These are phyloP conservation scores for Caloenas nicobarica DNA, from an alignment of 2,113 vertebrate species.

Conservation along the genomic window DNA sequence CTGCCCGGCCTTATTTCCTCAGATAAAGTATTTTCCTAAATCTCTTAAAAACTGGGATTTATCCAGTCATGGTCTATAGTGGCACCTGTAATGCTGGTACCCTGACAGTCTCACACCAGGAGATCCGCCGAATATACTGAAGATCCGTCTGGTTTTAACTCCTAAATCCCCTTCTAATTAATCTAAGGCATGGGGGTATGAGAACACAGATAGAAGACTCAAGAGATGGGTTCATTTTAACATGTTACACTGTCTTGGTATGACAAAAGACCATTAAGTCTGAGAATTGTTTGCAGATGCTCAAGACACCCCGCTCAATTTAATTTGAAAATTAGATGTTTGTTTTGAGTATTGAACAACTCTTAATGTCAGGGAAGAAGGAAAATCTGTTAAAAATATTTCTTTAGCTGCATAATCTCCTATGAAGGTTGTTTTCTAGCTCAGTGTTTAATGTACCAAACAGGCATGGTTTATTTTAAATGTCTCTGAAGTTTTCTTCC, in stretches of 20 bases:
- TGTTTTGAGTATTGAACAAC: background rate
- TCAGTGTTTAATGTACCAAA: background rate
- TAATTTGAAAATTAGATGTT: background rate
- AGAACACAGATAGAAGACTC: background rate
- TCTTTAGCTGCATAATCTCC: background rate
- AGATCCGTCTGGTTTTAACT: background rate
- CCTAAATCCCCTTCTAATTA: background rate
- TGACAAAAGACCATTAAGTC: background rate
- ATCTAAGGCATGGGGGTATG: background rate
- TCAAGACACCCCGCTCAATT: background rate
- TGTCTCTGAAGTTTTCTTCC: background rate
- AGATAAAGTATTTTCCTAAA: background rate
- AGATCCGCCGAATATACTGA: background rate
- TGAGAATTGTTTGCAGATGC: background rate
- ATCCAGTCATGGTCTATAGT: background rate
- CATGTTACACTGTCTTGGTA: fast-evolving
- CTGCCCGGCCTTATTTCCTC: background rate
- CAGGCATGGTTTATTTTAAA: background rate
- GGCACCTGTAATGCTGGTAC: background rate
- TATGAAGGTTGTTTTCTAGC: background rate
- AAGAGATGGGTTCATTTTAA: background rate
- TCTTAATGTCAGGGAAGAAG: background rate
- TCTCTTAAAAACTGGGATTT: background rate
- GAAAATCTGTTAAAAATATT: background rate
- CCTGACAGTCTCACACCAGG: background rate